These are phyloP conservation scores for Lochmaea crataegi DNA, from an alignment of 2,888 invertebrate genomes.

Conservation along the genomic window DNA sequence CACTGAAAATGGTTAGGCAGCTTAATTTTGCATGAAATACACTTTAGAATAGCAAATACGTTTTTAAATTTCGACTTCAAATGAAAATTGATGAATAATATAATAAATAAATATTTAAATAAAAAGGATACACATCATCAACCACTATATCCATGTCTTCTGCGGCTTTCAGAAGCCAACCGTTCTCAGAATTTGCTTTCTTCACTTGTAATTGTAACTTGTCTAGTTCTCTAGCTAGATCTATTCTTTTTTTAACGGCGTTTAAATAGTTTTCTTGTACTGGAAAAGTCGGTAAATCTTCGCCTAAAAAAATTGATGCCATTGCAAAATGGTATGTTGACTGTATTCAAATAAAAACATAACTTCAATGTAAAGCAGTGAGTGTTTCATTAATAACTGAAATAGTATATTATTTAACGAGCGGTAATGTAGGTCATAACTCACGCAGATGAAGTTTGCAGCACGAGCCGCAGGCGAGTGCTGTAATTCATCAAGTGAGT, in stretches of 20 bases:
- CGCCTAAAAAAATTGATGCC: conserved; percentile 67
- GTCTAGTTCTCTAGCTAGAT: conserved; percentile 84
- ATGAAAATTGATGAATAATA: too few species aligned
- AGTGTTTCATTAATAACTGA: too few species aligned
- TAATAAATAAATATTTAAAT: neutral
- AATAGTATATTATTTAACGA: too few species aligned
- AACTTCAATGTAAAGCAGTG: too few species aligned
- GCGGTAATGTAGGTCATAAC: too few species aligned
- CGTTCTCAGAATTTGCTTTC: conserved; percentile 75
- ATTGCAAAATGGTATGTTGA: too few species aligned
- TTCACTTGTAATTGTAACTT: conserved; percentile 75
- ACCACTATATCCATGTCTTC: conserved; percentile 92
- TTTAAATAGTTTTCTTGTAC: conserved; percentile 74
- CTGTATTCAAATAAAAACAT: too few species aligned
- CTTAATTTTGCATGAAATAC: neutral
- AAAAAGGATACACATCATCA: conserved; percentile 72
- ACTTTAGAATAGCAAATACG: neutral
- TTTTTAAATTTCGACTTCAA: neutral
- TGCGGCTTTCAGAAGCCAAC: conserved; percentile 89
- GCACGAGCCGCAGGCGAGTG: too few species aligned
- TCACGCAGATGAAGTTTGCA: too few species aligned
- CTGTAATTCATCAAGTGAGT: too few species aligned
- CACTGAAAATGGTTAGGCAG: conserved; percentile 1
- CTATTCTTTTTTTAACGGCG: conserved; percentile 77
- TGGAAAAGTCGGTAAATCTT: conserved; percentile 88